phyloP scores from a whole-genome alignment of 2,888 invertebrate species.

The Bimastos eiseni region DNA sequence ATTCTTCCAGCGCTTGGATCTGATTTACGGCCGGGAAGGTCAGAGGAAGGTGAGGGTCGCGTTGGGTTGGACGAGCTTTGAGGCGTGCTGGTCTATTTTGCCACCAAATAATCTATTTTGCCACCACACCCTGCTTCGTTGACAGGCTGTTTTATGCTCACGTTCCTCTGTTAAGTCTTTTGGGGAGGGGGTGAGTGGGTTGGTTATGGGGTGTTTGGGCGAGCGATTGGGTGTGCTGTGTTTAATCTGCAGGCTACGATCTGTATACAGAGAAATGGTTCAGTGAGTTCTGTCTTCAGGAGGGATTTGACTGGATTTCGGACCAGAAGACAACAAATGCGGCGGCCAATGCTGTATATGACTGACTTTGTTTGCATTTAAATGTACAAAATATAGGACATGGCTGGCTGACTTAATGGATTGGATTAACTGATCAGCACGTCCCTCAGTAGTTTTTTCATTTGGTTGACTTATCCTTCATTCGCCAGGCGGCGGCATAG shows the following conservation, averaged over 20 bases:
- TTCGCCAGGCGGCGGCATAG: neutral
- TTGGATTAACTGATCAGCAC: neutral
- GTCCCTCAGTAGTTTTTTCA: neutral
- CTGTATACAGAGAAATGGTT: neutral
- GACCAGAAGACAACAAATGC: neutral
- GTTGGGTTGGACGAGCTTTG: neutral
- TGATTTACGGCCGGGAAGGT: neutral
- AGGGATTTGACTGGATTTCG: neutral
- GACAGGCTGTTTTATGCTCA: neutral
- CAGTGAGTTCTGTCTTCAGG: neutral
- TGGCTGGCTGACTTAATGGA: neutral
- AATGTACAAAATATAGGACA: no score
- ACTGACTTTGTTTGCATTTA: neutral
- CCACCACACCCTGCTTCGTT: neutral
- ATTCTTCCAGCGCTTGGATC: neutral
- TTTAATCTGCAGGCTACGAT: neutral
- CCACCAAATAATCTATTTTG: neutral
- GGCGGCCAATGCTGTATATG: neutral
- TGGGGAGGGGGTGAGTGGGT: neutral
- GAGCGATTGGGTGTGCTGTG: neutral
- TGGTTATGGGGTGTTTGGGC: neutral
- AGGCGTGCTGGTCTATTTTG: neutral
- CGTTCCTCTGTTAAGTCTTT: neutral
- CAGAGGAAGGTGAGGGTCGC: neutral
- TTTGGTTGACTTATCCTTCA: neutral